Evolutionary conservation across 2,797 vertebrate species (phyloP), one percentile per base, ranked within the genome.

Genomic region (Myotis myotis): DNA sequence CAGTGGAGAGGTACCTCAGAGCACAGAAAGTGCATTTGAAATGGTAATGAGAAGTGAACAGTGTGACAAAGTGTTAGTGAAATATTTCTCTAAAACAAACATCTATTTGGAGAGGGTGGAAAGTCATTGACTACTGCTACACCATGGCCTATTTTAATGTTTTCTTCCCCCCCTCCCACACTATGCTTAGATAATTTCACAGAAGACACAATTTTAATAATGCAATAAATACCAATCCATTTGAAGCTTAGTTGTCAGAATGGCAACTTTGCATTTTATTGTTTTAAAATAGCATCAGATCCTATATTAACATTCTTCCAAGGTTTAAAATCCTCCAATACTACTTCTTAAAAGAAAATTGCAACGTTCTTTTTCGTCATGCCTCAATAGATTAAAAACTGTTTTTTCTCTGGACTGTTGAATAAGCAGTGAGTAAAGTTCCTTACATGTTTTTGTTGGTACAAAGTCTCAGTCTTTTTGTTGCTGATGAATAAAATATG

Each of bases 21-120:
- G 51, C 85, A 66, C 30, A 94, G 87, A 92, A 94, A 95, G 75
- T 95, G 13, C 87, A 96, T 96, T 97, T 97, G 96, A 97, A 97
- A 97, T 97, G 96, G 87, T 95, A 97, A 96, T 93, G 83, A 95
- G 92, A 84, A 96, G 88, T 33, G 53, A 96, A 33, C 68, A 6
- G 4, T 30, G 76, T 95, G 95, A 96, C 94, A 95, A 93, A 97
- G 76, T 96, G 82, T 89, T 96, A 91, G 84, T 94, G 81, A 96
- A 96, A 90, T 92, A 97, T 96, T 97, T 97, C 89, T 91, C 51
- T 60, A 72, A 95, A 75, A 93, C 90, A 94, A 96, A 95, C 83
- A 95, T 92, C 23, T 95, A 95, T 97, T 96, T 94, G 55, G 92
- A 95, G 60, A 90, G 41, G 74, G 72, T 78, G 68, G 60, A 93